These are phyloP conservation scores for Beaufortia kweichowensis DNA, from an alignment of 2,113 vertebrate genomes.

Conservation along the genomic window DNA sequence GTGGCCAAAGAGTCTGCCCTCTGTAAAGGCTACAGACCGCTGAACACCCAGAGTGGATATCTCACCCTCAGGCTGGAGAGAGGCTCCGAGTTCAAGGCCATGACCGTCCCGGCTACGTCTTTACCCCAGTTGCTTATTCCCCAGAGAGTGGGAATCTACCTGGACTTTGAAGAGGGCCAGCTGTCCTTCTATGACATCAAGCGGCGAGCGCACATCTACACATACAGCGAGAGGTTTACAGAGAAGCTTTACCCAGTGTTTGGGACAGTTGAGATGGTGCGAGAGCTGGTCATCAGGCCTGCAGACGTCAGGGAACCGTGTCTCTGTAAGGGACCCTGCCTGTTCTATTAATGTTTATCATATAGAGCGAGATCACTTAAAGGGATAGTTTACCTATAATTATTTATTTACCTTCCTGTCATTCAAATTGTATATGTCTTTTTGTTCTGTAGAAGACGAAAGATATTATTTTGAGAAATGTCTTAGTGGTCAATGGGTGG, in stretches of 20 bases:
- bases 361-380: background rate
- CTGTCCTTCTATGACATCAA: slow-evolving; percentile 77
- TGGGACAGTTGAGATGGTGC: slow-evolving; percentile 74
- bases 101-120: slow-evolving; percentile 67
- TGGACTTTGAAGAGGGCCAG: slow-evolving; percentile 77
- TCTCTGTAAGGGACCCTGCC: slow-evolving; percentile 73
- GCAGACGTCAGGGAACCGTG: slow-evolving; percentile 63
- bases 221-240: slow-evolving; percentile 71
- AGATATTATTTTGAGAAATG: too few relatives aligned
- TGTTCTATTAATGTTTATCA: slow-evolving; percentile 65
- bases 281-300: slow-evolving; percentile 69
- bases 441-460: too few relatives aligned
- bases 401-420: too few relatives aligned
- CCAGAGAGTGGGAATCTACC: slow-evolving; percentile 70
- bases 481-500: too few relatives aligned
- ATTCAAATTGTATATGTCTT: too few relatives aligned
- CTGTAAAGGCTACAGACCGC: slow-evolving; percentile 73
- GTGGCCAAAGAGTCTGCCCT: slow-evolving; percentile 79
- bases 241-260: slow-evolving; percentile 75
- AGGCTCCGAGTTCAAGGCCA: slow-evolving; percentile 69
- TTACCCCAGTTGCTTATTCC: slow-evolving; percentile 61
- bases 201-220: slow-evolving; percentile 74
- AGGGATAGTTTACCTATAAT: too few relatives aligned
- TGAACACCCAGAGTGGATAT: slow-evolving; percentile 72
- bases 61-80: slow-evolving; percentile 75